Conservation (phyloP, 2,113 vertebrate species). For the Channa maculata region DNA sequence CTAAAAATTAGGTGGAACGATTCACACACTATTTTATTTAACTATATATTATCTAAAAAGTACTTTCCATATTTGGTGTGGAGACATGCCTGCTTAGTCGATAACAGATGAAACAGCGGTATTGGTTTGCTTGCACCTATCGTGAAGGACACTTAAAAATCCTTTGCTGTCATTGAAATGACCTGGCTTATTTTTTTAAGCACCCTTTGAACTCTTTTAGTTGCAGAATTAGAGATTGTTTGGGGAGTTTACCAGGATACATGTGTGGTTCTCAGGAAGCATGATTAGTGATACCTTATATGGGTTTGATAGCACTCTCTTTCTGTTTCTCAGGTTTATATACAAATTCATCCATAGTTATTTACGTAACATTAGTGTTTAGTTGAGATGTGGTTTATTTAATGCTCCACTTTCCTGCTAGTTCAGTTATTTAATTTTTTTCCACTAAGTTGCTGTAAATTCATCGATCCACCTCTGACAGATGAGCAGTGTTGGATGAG, state of each 20-base stretch:
- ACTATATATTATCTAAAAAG: no score
- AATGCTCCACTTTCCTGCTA: conserved; percentile 4
- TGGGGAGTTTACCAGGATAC: conserved; percentile 48
- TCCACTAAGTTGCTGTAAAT: conserved; percentile 25
- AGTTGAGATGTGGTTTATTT: conserved; percentile 16
- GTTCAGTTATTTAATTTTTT: conserved; percentile 8
- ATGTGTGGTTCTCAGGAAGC: conserved; percentile 56
- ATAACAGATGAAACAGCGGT: no score
- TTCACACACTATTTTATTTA: no score
- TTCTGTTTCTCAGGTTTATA: conserved; percentile 19
- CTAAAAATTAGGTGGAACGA: no score
- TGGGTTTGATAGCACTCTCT: conserved; percentile 65
- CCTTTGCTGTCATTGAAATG: no score
- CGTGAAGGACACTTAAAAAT: no score
- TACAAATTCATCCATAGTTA: conserved; percentile 64
- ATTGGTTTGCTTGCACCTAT: no score
- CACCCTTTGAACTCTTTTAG: conserved; percentile 64
- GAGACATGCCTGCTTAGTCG: no score
- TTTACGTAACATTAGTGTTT: conserved; percentile 41
- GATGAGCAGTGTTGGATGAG: not conserved
- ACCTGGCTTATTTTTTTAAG: not conserved
- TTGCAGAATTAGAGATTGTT: conserved; percentile 60
- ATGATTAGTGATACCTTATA: conserved; percentile 55
- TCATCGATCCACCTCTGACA: conserved; percentile 13
- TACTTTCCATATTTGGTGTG: no score